phyloP scores from a whole-genome alignment of 2,888 invertebrate species.

The Mylabris sibirica region DNA sequence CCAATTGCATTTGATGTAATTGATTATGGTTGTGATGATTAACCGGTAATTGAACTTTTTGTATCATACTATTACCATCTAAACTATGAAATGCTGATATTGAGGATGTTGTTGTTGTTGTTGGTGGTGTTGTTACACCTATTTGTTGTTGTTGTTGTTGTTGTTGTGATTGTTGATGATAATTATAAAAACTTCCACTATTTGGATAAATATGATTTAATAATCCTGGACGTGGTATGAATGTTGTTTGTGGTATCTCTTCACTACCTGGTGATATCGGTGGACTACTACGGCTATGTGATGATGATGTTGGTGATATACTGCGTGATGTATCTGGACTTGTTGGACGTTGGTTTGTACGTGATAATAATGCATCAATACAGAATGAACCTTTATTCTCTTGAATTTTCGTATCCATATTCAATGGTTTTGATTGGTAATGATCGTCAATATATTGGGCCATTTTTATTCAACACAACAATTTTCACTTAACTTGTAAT shows the following conservation, averaged over 20 bases:
- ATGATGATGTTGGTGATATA: slow-evolving; percentile 60
- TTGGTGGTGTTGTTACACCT: neutral
- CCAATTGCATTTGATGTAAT: slow-evolving; percentile 82
- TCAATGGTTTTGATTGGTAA: slow-evolving; percentile 49
- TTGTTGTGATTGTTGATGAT: slow-evolving; percentile 53
- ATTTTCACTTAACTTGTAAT: neutral
- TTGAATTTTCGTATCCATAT: slow-evolving; percentile 59
- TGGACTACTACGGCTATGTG: slow-evolving; percentile 74
- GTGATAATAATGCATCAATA: slow-evolving; percentile 85
- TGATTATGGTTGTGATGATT: slow-evolving; percentile 63
- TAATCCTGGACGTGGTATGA: slow-evolving; percentile 70
- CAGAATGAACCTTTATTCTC: slow-evolving; percentile 77
- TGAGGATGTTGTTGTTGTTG: slow-evolving; percentile 51
- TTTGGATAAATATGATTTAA: slow-evolving; percentile 61
- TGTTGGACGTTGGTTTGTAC: slow-evolving; percentile 52
- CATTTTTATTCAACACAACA: slow-evolving; percentile 41
- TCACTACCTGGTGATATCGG: slow-evolving; percentile 88
- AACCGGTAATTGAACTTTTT: slow-evolving; percentile 62
- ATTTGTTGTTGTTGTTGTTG: slow-evolving; percentile 42
- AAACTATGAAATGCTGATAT: slow-evolving; percentile 67
- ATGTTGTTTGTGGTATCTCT: slow-evolving; percentile 65
- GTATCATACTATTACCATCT: slow-evolving; percentile 62
- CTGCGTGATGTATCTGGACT: slow-evolving; percentile 55
- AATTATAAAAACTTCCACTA: slow-evolving; percentile 53
- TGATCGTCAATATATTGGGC: slow-evolving; percentile 52